A percentile compares a stretch with the other conserved stretches of the same genome.
These are phyloP conservation scores for Stegophylla sp. DNA, from an alignment of 2,888 invertebrate genomes.

Conservation along the genomic window DNA sequence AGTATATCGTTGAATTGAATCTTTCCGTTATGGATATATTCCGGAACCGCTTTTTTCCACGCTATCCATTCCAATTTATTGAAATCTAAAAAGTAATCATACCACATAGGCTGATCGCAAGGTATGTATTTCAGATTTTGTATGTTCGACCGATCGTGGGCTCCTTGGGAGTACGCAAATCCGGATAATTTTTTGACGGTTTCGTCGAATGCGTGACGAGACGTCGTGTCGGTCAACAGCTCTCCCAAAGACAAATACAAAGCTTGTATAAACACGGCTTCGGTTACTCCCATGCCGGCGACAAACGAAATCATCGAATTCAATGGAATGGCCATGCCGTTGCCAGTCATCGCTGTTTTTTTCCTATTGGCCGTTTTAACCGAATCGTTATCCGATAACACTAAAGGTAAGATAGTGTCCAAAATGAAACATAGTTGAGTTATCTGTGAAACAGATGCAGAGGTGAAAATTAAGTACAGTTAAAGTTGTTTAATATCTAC, in stretches of 20 bases:
- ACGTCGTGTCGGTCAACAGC: slow-evolving; percentile 69
- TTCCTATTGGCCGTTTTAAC: background rate
- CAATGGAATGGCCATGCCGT: slow-evolving; percentile 24
- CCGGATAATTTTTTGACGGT: slow-evolving; percentile 79
- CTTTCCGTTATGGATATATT: slow-evolving; percentile 75
- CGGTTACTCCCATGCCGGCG: slow-evolving; percentile 65
- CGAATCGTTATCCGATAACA: slow-evolving; percentile 7
- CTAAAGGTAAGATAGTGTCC: slow-evolving; percentile 37
- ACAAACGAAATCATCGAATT: slow-evolving; percentile 45
- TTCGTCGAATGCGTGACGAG: slow-evolving; percentile 76
- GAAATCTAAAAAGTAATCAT: slow-evolving; percentile 81
- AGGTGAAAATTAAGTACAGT: background rate
- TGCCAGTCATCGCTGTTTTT: background rate
- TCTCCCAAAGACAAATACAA: slow-evolving; percentile 88
- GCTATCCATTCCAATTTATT: slow-evolving; percentile 77
- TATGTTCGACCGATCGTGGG: slow-evolving; percentile 73
- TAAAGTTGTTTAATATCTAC: background rate
- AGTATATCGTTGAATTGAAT: slow-evolving; percentile 71
- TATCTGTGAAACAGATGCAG: slow-evolving; percentile 13
- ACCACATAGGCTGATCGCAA: slow-evolving; percentile 72
- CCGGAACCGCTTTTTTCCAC: slow-evolving; percentile 82
- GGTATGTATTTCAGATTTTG: slow-evolving; percentile 63
- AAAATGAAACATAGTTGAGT: slow-evolving; percentile 47
- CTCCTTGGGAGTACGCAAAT: slow-evolving; percentile 64
- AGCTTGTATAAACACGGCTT: slow-evolving; percentile 77